Evolutionary conservation across 2,888 invertebrate species (phyloP), one percentile per base, ranked within the genome.

Genomic region (Hydriomena furcata): DNA sequence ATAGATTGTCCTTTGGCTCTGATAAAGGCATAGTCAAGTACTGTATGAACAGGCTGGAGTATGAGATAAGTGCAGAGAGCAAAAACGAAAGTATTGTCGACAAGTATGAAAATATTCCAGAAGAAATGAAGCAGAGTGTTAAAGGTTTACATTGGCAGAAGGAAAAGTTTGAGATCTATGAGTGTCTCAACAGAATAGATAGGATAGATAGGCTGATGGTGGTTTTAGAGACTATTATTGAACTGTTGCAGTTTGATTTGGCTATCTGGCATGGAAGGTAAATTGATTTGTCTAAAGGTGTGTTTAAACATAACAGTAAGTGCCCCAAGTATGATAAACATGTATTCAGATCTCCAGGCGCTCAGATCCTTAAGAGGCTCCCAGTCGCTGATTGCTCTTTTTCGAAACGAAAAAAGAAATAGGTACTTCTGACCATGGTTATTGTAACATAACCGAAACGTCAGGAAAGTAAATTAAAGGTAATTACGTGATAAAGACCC

Each of bases 201-300:
- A 87, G 92, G 41, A 81, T 93, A 51, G 80, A 91, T 6, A 81
- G 93, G 20, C 55, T 93, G 0, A 90, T 91, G 73, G 74, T 84
- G 25, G 87, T 90, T 3, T 63, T 93, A 11, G 83, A 91, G 52
- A 82, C 89, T 59, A 52, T 92, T 1, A 76, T 91, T 46, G 89
- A 92, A 68, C 69, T 93, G 24, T 64, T 93, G 43, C 92, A 92
- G 67, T 82, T 79, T 71, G 92, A 93, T 75, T 80, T 92, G 42
- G 84, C 87, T 1, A 87, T 92, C 66, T 93, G 92, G 92, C 82
- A 91, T 62, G 73, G 86, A 49, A 91, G 91, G 82, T 91, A 82
- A 55, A 23, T 8, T 10, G 20, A 11, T 31, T 24, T 5, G 7
- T 27, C 8, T 37, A n/a, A n/a, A n/a, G n/a, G n/a, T n/a, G n/a